A percentile compares a stretch with the other conserved stretches of the same genome.
phyloP scores from a whole-genome alignment of 1,140 invertebrate genomes.

The Pachyrhynchus sulphureomaculatus region DNA sequence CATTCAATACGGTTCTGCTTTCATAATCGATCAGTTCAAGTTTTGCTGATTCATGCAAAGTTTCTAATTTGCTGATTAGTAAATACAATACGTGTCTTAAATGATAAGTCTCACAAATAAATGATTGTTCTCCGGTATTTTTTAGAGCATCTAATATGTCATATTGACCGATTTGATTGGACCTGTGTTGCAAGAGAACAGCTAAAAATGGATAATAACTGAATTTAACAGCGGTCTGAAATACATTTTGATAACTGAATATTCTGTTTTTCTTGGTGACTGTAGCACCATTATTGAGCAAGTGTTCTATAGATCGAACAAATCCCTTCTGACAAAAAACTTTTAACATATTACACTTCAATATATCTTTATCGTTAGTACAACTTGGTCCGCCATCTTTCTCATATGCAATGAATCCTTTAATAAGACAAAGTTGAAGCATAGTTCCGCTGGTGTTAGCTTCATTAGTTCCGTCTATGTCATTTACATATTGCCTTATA shows the following conservation, averaged over 20 bases:
- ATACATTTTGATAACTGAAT: conserved; percentile 9
- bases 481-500: conserved; percentile 18
- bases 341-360: conserved; percentile 23
- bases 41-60: background rate
- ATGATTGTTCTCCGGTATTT: background rate
- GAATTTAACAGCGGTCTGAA: conserved; percentile 23
- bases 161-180: background rate
- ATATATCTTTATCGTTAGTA: conserved; percentile 6
- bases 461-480: conserved; percentile 12
- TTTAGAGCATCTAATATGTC: conserved; percentile 10
- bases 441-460: conserved; percentile 11
- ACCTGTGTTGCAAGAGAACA: conserved; percentile 21
- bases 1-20: conserved; percentile 3
- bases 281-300: conserved; percentile 33
- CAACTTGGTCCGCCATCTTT: background rate
- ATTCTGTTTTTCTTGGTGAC: conserved; percentile 9
- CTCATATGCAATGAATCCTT: conserved; percentile 31
- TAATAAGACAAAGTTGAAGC: conserved; percentile 32
- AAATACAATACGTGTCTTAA: conserved; percentile 15
- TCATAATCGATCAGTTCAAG: background rate
- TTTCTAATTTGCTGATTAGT: conserved; percentile 14
- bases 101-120: background rate
- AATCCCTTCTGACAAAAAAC: conserved; percentile 30
- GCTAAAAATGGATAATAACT: conserved; percentile 38
- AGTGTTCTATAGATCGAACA: conserved; percentile 23